Conservation (phyloP, 2,113 vertebrate genomes). For the Mustela nigripes region DNA sequence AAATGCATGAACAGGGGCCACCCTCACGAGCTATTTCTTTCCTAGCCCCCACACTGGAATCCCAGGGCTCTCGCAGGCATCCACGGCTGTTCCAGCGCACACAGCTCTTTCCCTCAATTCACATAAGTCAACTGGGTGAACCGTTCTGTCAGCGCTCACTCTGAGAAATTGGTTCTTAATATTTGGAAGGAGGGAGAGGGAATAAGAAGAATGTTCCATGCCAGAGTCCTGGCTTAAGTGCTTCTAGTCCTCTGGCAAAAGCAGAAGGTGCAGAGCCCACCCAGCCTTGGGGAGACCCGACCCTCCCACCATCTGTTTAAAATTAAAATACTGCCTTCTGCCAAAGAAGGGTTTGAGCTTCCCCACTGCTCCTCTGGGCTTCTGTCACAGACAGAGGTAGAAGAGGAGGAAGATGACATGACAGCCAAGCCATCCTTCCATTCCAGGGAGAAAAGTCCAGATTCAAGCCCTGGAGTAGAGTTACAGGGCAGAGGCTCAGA, state of each 20-base stretch:
- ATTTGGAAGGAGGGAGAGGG: background rate
- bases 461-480: background rate
- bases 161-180: background rate
- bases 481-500: background rate
- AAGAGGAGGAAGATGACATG: background rate
- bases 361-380: background rate
- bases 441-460: constrained; percentile 14
- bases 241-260: background rate
- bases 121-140: constrained; percentile 77
- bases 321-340: background rate
- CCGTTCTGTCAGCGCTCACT: background rate
- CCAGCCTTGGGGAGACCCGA: background rate
- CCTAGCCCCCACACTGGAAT: background rate
- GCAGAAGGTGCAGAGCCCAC: background rate
- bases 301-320: constrained; percentile 44
- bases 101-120: constrained; percentile 78
- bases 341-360: background rate
- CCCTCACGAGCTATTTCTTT: constrained; percentile 78
- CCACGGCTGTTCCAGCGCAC: constrained; percentile 68
- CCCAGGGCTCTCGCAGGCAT: background rate
- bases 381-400: background rate
- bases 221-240: background rate
- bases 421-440: background rate
- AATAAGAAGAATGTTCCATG: rapidly evolving
- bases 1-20: constrained; percentile 69